phyloP scores from a whole-genome alignment of 2,888 invertebrate species.

The Nycteola revayana region DNA sequence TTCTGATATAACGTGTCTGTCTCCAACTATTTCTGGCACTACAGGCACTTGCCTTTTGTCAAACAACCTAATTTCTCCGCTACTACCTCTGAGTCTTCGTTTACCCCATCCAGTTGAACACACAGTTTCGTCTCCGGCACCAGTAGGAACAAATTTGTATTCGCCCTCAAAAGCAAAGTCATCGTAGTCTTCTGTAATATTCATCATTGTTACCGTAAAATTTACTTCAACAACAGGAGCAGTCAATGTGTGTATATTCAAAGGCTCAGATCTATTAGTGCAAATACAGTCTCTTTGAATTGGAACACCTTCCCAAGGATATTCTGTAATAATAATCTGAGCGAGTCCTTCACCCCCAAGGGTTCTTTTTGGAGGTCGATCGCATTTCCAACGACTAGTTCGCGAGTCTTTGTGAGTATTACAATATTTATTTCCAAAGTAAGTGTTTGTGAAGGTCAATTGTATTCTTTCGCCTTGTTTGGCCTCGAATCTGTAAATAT shows the following conservation, averaged over 20 bases:
- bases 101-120: constrained; percentile 86
- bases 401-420: constrained; percentile 85
- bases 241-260: constrained; percentile 85
- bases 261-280: constrained; percentile 85
- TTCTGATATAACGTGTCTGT: constrained; percentile 76
- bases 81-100: constrained; percentile 85
- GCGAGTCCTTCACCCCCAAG: constrained; percentile 79
- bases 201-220: constrained; percentile 89
- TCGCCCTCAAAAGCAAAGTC: constrained; percentile 90
- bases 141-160: constrained; percentile 84
- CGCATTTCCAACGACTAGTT: constrained; percentile 87
- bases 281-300: constrained; percentile 88
- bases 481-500: constrained; percentile 83
- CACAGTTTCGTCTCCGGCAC: constrained; percentile 78
- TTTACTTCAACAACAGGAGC: constrained; percentile 87
- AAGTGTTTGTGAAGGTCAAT: constrained; percentile 85
- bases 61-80: constrained; percentile 87
- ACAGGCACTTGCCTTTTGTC: constrained; percentile 80
- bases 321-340: constrained; percentile 85
- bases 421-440: constrained; percentile 87
- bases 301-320: constrained; percentile 86
- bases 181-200: constrained; percentile 90
- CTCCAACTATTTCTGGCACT: constrained; percentile 70
- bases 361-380: constrained; percentile 72
- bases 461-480: constrained; percentile 86